Evolutionary conservation across 2,113 vertebrate genomes (phyloP), one percentile per base, ranked within the genome.

Genomic region (Callipepla squamata): DNA sequence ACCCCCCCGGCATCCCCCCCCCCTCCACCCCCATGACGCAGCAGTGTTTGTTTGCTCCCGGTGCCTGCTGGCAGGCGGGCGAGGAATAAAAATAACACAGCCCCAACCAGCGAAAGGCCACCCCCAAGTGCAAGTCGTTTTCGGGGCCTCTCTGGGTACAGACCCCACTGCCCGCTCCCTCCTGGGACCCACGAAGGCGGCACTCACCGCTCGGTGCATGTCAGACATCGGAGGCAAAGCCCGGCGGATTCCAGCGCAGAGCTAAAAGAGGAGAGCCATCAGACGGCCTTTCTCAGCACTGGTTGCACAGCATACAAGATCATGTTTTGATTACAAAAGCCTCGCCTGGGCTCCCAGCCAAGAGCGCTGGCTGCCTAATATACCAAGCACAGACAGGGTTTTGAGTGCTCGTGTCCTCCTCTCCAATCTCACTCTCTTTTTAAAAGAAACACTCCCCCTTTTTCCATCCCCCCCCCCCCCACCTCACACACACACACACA

Each of bases 241-340:
- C 97, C 95, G 95, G 98, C 95, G 94, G 96, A 97, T 98, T 99
- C 98, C 98, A 98, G 97, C 96, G 97, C 97, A 96, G 95, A 98
- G 96, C 98, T 97, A 98, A 97, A 90, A 98, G 97, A 96, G 97
- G 87, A 98, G 97, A 97, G 97, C 96, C 95, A 92, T 97, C 55
- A 92, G 97, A 93, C 74, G 95, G 97, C 97, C 97, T 97, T 96
- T 97, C 97, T 95, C 97, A 94, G 98, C 97, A 98, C 97, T 96
- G 97, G 98, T 97, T 97, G 98, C 98, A 98, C 97, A 97, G 98
- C 98, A 98, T 97, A 98, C 97, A 96, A 95, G 98, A 98, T 98
- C 99, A 99, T 99, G 99, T 99, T 99, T 98, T 98, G 98, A 99
- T 99, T 98, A 99, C 98, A 99, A 99, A 98, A 98, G 97, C 97